Percentiles rank a stretch among this genome's conserved stretches.
phyloP scores from a whole-genome alignment of 2,797 vertebrate species.

The Poecilia gillii region DNA sequence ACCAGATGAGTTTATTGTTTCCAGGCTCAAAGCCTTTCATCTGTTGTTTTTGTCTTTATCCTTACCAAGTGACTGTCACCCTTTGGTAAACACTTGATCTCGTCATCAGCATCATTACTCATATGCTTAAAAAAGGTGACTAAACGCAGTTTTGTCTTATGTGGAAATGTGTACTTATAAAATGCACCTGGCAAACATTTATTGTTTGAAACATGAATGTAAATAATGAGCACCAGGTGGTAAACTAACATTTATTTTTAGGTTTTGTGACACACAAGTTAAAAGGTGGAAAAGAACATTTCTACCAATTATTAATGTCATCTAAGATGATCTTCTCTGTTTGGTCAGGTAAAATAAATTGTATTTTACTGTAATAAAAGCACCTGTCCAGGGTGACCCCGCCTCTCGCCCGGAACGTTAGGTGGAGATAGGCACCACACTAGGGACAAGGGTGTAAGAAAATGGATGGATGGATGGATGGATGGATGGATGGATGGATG shows the following conservation, averaged over 20 bases:
- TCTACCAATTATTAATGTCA: background rate
- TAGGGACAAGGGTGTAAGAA: no score
- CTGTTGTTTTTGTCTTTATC: slow-evolving; percentile 65
- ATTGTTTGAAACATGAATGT: background rate
- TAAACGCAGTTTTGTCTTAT: slow-evolving; percentile 38
- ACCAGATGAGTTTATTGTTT: slow-evolving; percentile 82
- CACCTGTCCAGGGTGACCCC: no score
- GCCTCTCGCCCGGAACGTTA: no score
- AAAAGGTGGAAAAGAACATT: background rate
- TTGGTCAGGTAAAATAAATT: background rate
- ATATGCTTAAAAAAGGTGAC: slow-evolving; percentile 71
- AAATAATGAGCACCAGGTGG: background rate
- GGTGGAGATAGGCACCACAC: no score
- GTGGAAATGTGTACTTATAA: slow-evolving; percentile 20
- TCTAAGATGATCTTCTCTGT: background rate
- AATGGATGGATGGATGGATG: background rate
- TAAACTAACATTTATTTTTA: background rate
- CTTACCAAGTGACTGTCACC: slow-evolving; percentile 76
- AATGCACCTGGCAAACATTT: background rate
- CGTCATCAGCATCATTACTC: slow-evolving; percentile 75
- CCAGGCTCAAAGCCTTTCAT: slow-evolving; percentile 75
- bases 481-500: background rate
- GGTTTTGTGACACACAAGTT: background rate
- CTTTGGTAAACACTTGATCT: slow-evolving; percentile 79
- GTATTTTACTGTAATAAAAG: background rate